Evolutionary conservation across 2,113 vertebrate genomes (phyloP).

Genomic region (Caranx melampygus): DNA sequence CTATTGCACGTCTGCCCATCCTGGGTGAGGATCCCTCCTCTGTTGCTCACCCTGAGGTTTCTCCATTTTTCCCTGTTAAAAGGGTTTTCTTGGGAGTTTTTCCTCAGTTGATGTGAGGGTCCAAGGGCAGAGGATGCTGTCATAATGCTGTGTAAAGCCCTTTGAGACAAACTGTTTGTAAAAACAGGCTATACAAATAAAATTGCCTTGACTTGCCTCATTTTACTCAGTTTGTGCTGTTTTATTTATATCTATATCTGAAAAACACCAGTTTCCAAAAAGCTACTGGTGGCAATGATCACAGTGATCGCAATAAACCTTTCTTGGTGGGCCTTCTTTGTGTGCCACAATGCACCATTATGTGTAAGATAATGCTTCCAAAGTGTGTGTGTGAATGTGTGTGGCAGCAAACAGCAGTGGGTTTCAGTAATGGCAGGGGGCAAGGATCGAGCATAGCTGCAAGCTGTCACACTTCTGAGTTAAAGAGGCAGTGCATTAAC

Average conservation of each 20-base stretch:
- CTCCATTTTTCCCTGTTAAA: too few relatives aligned
- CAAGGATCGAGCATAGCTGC: slow-evolving; percentile 71
- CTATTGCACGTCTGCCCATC: too few relatives aligned
- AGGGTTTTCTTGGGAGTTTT: too few relatives aligned
- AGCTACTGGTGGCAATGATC: background rate
- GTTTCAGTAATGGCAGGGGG: slow-evolving; percentile 69
- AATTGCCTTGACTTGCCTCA: too few relatives aligned
- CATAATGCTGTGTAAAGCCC: too few relatives aligned
- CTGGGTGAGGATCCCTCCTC: too few relatives aligned
- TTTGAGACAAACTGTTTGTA: too few relatives aligned
- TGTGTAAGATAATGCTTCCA: slow-evolving; percentile 36
- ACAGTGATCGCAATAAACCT: background rate
- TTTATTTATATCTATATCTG: background rate
- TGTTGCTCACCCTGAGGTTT: too few relatives aligned
- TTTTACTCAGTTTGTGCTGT: background rate
- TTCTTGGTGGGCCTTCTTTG: slow-evolving; percentile 14
- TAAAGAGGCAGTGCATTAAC: slow-evolving; percentile 73
- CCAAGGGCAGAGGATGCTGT: too few relatives aligned
- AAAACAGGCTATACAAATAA: too few relatives aligned
- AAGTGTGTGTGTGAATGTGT: slow-evolving; percentile 56
- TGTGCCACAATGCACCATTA: slow-evolving; percentile 39
- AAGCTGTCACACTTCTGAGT: slow-evolving; percentile 81
- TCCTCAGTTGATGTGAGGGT: too few relatives aligned
- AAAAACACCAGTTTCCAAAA: background rate
- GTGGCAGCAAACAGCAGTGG: slow-evolving; percentile 62